Base-by-base conservation (phyloP, 2,888 invertebrate genomes). In the Sceliomorpha sp. region DNA sequence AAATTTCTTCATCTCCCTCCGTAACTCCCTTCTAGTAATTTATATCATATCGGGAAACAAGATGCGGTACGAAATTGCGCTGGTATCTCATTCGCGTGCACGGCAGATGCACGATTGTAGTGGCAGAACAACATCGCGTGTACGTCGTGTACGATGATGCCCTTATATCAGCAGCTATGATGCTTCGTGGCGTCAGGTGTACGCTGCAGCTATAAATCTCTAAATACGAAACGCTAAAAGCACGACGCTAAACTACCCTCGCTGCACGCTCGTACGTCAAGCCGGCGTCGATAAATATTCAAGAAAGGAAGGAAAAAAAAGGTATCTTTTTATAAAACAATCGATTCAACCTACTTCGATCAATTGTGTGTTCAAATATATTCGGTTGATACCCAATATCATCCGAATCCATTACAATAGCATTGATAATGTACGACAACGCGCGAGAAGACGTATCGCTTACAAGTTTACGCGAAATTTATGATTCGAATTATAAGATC, bases 191-290 rank as follows among this genome's bases (percentile, higher is more conserved):
- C 37, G 53, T 62, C 62, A 53, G 53, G 62, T 62, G 62, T 47
- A 45, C 51, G 37, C 27, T 39, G 26, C 39, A 32, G 15, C 40
- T 26, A 62, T 62, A 62, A 62, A 62, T 62, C 39, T 62, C 51
- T 53, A 45, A 53, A 53, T 53, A 53, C 53, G 62, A 53, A 62
- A 62, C 62, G 40, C 27, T 51, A 62, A 62, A 62, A 47, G 53
- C 51, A 53, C 40, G 27, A 59, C 31, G 42, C 36, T 32, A 37
- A 51, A 51, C 51, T 39, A 53, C n/a, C 31, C 32, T 24, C 14
- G n/a, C 26, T 48, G 9, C 1, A 14, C 13, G 34, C 44, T 37
- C 60, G 13, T 62, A 62, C 51, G 51, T 62, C 51, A 51, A 37
- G 50, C 44, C 34, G n/a, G 20, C 36, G 60, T 60, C 60, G 44